These are phyloP conservation scores for Aulostomus chinensis DNA, from an alignment of 2,797 vertebrate genomes.

Conservation along the genomic window DNA sequence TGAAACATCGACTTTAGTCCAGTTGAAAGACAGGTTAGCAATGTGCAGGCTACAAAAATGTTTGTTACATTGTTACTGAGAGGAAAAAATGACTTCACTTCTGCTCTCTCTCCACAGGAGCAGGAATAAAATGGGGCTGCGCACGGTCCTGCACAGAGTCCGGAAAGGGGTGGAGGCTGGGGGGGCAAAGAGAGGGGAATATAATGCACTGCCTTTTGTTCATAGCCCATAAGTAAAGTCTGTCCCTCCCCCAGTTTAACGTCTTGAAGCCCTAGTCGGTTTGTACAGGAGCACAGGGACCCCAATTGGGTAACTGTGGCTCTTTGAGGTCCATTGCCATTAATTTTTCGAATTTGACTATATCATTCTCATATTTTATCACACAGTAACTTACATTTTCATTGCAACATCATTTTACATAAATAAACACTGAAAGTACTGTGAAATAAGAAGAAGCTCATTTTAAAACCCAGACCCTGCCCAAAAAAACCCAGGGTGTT, in stretches of 20 bases:
- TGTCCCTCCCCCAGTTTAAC: constrained; percentile 22
- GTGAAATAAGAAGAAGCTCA: not conserved
- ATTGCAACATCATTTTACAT: not conserved
- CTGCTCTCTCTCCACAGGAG: constrained; percentile 1
- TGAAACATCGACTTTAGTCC: not conserved
- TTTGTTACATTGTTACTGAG: constrained; percentile 51
- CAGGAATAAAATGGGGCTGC: constrained; percentile 22
- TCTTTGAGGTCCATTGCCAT: no score
- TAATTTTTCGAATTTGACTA: no score
- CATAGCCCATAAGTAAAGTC: constrained; percentile 32
- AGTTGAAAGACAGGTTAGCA: not conserved
- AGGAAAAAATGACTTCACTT: not conserved
- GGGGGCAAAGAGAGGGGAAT: constrained; percentile 27
- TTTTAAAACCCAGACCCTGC: no score
- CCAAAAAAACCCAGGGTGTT: not conserved
- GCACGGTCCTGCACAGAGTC: constrained; percentile 12
- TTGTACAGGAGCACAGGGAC: constrained; percentile 4
- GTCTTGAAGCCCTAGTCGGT: not conserved
- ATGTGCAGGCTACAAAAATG: not conserved
- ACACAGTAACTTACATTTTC: not conserved
- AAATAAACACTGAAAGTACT: not conserved
- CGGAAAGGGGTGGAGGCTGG: constrained; percentile 42
- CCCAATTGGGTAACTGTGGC: no score
- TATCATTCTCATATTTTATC: not conserved
- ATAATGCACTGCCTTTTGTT: constrained; percentile 39